A percentile compares a stretch with the other conserved stretches of the same genome.
phyloP scores from a whole-genome alignment of 1,140 invertebrate genomes.

The Myzus persicae region DNA sequence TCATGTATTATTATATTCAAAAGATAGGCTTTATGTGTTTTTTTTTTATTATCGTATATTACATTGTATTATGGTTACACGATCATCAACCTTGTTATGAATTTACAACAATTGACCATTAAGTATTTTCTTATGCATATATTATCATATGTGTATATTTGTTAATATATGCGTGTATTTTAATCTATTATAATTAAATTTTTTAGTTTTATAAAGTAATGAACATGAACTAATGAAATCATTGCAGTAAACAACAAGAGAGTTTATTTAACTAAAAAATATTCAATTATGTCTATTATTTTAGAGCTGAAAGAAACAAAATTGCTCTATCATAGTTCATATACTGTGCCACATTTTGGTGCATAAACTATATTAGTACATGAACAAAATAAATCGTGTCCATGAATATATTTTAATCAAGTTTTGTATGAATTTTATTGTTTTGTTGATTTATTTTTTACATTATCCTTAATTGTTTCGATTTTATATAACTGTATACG shows the following conservation, averaged over 20 bases:
- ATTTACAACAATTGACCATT: conserved; percentile 15
- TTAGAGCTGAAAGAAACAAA: background rate
- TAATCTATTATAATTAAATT: conserved; percentile 16
- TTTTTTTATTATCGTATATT: background rate
- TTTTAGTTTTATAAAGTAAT: background rate
- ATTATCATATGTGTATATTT: background rate
- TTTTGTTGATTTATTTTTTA: conserved; percentile 29
- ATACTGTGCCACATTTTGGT: background rate
- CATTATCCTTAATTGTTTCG: background rate
- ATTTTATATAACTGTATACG: conserved; percentile 36
- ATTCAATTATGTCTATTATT: conserved; percentile 7
- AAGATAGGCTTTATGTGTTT: background rate
- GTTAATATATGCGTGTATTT: conserved; percentile 4
- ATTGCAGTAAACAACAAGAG: background rate
- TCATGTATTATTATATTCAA: background rate
- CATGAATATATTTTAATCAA: background rate
- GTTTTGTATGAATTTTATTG: conserved; percentile 2
- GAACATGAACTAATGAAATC: background rate
- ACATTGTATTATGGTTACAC: background rate
- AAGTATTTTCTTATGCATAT: conserved; percentile 34
- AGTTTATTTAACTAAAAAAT: background rate
- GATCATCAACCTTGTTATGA: background rate
- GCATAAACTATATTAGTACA: background rate
- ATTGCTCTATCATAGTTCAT: background rate
- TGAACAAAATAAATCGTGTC: conserved; percentile 21